These are phyloP conservation scores for Drosophila suboccidentalis DNA, from an alignment of 2,888 invertebrate genomes.

Conservation along the genomic window DNA sequence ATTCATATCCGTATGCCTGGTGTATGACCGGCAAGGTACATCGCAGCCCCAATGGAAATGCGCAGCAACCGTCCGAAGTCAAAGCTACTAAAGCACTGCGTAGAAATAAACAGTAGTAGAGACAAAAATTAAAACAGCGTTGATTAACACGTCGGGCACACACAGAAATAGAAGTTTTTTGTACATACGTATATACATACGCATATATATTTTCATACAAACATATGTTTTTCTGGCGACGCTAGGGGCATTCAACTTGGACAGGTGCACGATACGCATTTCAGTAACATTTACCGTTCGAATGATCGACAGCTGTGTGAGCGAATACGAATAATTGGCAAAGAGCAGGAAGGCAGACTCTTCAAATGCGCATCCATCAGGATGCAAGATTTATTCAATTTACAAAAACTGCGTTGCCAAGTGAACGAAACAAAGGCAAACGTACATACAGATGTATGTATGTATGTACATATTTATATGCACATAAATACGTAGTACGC, in stretches of 20 bases:
- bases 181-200: slow-evolving; percentile 11
- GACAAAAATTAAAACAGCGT: slow-evolving; percentile 19
- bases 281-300: slow-evolving; percentile 53
- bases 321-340: slow-evolving; percentile 11
- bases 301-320: slow-evolving; percentile 64
- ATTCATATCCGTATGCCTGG: slow-evolving; percentile 22
- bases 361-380: slow-evolving; percentile 30
- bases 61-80: slow-evolving; percentile 29
- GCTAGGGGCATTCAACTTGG: slow-evolving; percentile 55
- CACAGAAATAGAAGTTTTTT: slow-evolving; percentile 22
- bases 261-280: slow-evolving; percentile 66
- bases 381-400: slow-evolving; percentile 41
- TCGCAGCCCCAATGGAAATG: slow-evolving; percentile 29
- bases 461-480: neutral
- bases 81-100: slow-evolving; percentile 34
- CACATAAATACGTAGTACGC: neutral
- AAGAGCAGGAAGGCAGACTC: neutral
- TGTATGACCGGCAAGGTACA: slow-evolving; percentile 12
- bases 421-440: slow-evolving; percentile 22
- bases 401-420: slow-evolving; percentile 28
- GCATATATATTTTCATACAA: slow-evolving; percentile 13
- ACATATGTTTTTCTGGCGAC: slow-evolving; percentile 6
- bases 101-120: slow-evolving; percentile 30
- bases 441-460: neutral
- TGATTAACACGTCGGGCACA: slow-evolving; percentile 20